phyloP scores from a whole-genome alignment of 2,797 vertebrate species.

The Dipus sagitta region DNA sequence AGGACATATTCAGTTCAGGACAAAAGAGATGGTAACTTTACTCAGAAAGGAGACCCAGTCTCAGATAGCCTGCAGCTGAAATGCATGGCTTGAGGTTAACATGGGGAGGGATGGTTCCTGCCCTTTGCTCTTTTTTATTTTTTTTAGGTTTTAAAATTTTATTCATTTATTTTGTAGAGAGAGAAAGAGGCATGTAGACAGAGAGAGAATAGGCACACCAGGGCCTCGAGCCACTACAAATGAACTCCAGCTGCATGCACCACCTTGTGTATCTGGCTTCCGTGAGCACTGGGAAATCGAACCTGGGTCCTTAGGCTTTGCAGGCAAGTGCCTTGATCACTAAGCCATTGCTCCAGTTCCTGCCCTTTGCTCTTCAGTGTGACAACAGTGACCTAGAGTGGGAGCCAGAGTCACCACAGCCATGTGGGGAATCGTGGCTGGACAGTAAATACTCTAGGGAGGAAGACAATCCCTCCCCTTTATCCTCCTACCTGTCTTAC shows the following conservation, averaged over 20 bases:
- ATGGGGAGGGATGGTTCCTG: background rate
- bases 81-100: background rate
- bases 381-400: background rate
- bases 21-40: background rate
- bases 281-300: no score
- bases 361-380: background rate
- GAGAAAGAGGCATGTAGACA: no score
- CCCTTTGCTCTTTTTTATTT: background rate
- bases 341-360: no score
- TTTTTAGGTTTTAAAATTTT: no score
- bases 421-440: background rate
- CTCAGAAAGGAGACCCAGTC: background rate
- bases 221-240: no score
- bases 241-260: no score
- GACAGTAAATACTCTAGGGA: background rate
- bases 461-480: background rate
- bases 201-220: no score
- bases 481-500: background rate
- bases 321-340: no score
- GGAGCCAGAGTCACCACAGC: slow-evolving; percentile 7
- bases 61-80: background rate
- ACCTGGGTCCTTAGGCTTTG: no score
- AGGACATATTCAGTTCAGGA: background rate
- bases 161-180: no score
- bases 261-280: no score